Base-by-base conservation (phyloP, 1,140 invertebrate genomes). In the Trissolcus basalis region DNA sequence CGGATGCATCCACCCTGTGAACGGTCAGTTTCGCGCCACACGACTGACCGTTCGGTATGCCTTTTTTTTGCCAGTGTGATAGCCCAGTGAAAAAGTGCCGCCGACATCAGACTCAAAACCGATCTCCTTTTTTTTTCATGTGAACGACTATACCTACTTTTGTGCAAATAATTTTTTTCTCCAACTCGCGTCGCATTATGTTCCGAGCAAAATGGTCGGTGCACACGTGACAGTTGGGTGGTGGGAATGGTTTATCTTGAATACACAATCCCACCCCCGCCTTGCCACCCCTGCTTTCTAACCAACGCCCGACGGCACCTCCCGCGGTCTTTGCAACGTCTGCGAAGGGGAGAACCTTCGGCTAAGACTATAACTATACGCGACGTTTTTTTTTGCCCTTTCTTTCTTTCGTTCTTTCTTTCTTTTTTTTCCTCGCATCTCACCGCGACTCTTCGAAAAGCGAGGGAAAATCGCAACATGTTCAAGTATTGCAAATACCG, bases 201-300 rank as follows among this genome's bases (percentile, higher is more conserved):
- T 85, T 85, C 83, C 70, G 71, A 84, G 85, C 81, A 87, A 87
- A 87, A 87, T 86, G 83, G 85, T 87, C 84, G 85, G 70, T 79
- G 85, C 85, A 86, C 86, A 84, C 85, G 86, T 86, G 85, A 84
- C 85, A 84, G 81, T 68, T 58, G 63, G 65, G 71, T 81, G 82
- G 85, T 70, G 81, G 79, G 82, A 86, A 83, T 86, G 85, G 84
- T 87, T 87, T 86, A 87, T 86, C 85, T 86, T 85, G 85, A 86
- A 86, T 85, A 87, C 77, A 85, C 83, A 86, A 85, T 82, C 82
- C 81, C 80, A 81, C 80, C 79, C 60, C 49, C 43, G 41, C 45
- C 60, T 51, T 36, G 64, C 67, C 70, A 80, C 77, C 77, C 84
- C 80, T 83, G 82, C 65, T 43, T 60, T 59, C 82, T 77, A 84